Percentiles rank a stretch among this genome's conserved stretches.
Conservation (phyloP, 2,113 vertebrate genomes). For the Danionella cerebrum region DNA sequence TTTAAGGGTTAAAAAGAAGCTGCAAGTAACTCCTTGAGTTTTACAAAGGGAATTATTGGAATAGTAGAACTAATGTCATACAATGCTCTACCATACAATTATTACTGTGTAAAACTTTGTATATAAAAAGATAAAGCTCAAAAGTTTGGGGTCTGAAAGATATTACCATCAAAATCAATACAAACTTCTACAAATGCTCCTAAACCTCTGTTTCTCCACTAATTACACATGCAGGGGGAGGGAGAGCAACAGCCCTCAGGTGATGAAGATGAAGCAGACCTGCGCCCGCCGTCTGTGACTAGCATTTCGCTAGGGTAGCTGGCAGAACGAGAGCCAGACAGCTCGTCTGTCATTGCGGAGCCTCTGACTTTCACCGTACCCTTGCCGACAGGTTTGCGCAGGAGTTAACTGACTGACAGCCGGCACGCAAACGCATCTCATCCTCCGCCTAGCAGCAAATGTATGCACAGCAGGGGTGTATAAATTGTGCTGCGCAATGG, state of each 20-base stretch:
- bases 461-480: conserved; percentile 39
- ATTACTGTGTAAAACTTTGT: no score
- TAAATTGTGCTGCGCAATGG: conserved; percentile 30
- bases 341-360: conserved; percentile 18
- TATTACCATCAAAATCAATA: no score
- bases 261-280: not conserved
- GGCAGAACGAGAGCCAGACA: not conserved
- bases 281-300: not conserved
- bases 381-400: conserved; percentile 9
- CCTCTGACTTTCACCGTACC: conserved; percentile 15
- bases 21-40: no score
- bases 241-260: not conserved
- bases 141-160: not conserved
- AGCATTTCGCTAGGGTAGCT: not conserved
- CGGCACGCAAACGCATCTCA: conserved; percentile 26
- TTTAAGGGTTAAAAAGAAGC: no score
- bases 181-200: no score
- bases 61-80: no score
- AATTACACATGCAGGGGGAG: not conserved
- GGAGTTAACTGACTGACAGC: conserved; percentile 26
- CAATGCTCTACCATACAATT: no score
- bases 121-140: no score
- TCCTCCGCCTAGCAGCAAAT: conserved; percentile 39
- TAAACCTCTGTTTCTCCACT: not conserved
- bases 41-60: no score